Conservation (phyloP, 92 coral and sea anemone species). For the Parazoanthus atlanticus region DNA sequence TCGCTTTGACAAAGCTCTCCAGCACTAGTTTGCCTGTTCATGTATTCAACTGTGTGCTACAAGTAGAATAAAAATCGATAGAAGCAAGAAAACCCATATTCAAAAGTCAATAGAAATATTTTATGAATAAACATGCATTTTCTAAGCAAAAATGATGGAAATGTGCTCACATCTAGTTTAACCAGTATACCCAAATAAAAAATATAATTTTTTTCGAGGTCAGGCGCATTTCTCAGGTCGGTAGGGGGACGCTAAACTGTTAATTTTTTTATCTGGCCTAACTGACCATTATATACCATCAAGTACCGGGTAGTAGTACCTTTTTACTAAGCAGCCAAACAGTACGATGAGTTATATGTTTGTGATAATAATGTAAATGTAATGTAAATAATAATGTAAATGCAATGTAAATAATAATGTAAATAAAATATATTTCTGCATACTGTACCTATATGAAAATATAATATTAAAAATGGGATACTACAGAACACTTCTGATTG, state of each 20-base stretch:
- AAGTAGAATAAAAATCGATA: too few relatives aligned
- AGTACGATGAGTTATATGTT: background rate
- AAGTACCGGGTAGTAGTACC: background rate
- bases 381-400: conserved; percentile 10
- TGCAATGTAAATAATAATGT: conserved; percentile 10
- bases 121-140: too few relatives aligned
- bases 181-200: background rate
- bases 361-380: too few relatives aligned
- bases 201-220: background rate
- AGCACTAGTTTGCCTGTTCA: too few relatives aligned
- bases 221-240: background rate
- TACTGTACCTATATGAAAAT: conserved; percentile 12
- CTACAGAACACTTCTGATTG: background rate
- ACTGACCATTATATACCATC: background rate
- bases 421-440: conserved; percentile 11
- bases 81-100: too few relatives aligned
- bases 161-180: background rate
- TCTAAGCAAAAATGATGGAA: too few relatives aligned
- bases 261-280: conserved; percentile 4
- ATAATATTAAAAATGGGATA: background rate
- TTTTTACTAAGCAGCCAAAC: background rate
- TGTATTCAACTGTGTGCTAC: too few relatives aligned
- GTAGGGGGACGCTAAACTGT: background rate
- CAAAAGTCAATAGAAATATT: too few relatives aligned
- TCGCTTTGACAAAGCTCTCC: too few relatives aligned